Percentiles rank a stretch among this genome's conserved stretches.
Conservation (phyloP, 2,888 invertebrate species). For the Sphaerophoria rueppellii region DNA sequence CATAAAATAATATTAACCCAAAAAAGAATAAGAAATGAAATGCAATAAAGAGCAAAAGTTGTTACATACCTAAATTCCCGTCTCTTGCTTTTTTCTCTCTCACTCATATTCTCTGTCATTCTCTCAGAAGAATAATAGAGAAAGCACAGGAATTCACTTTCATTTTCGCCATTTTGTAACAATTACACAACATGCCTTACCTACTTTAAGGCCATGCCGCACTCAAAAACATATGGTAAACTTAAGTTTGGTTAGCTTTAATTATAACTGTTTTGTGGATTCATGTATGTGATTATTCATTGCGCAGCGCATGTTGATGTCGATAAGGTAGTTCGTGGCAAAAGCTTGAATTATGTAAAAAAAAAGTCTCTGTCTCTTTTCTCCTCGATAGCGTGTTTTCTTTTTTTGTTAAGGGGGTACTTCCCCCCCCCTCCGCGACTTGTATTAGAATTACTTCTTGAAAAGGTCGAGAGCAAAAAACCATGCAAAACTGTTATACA, state of each 20-base stretch:
- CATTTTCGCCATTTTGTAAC: slow-evolving; percentile 58
- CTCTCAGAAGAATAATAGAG: not conserved
- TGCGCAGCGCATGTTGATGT: slow-evolving; percentile 56
- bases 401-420: not conserved
- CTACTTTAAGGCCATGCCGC: not conserved
- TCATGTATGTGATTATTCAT: slow-evolving; percentile 48
- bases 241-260: slow-evolving; percentile 28
- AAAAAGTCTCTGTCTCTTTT: slow-evolving; percentile 34
- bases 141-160: slow-evolving; percentile 68
- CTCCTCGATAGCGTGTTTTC: not conserved
- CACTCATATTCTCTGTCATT: not conserved
- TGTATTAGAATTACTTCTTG: slow-evolving; percentile 49
- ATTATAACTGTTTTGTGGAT: slow-evolving; percentile 44
- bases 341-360: slow-evolving; percentile 66
- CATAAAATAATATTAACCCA: not conserved
- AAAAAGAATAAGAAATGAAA: not conserved
- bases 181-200: slow-evolving; percentile 34
- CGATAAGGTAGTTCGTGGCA: slow-evolving; percentile 36
- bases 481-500: slow-evolving; percentile 59
- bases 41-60: slow-evolving; percentile 66
- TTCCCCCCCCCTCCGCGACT: not conserved
- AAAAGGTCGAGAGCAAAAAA: not conserved
- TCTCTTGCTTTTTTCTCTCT: not conserved
- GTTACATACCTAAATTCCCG: slow-evolving; percentile 31
- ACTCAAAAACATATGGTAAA: slow-evolving; percentile 51